Evolutionary conservation across 2,888 invertebrate genomes (phyloP), one percentile per base, ranked within the genome.

Genomic region (Lacanobia wlatinum): DNA sequence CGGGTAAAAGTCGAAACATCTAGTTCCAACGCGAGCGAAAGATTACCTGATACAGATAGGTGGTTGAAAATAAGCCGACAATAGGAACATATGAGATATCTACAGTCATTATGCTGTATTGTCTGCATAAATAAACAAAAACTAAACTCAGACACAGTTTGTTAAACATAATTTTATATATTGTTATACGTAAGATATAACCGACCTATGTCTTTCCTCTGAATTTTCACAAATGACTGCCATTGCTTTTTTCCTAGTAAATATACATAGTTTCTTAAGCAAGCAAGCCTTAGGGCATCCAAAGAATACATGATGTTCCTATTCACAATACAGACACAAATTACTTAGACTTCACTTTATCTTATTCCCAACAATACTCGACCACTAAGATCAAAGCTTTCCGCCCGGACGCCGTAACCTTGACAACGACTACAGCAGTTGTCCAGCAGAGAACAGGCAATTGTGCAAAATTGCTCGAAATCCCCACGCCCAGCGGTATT

Each of bases 401-500:
- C 65, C 53, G 60, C 67, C 8, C 56, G n/a, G 43, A 34, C 52
- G 61, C 38, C 75, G 81, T 81, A 81, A 81, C 81, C 81, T 86
- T 84, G 69, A 75, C 69, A 69, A 63, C 70, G 53, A 76, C 46
- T 63, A 63, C 34, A 56, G 60, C 53, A 72, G 82, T 78, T 68
- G 83, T 70, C 70, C 74, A 80, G 78, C 50, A 73, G 72, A 78
- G 77, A 64, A 79, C 66, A 82, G 85, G 86, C 85, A 89, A 90
- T 90, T 90, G 90, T 84, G 82, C 87, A 83, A 90, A 92, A 92
- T 91, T 90, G 92, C 89, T 72, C 56, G 43, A 74, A 80, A 90
- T 83, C 86, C 87, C 86, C 89, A 90, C 87, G 87, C 87, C 87
- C 80, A 82, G 80, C 87, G 81, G 87, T 84, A 85, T 86, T 88